These are phyloP conservation scores for Hoplostethus atlanticus DNA, from an alignment of 2,797 vertebrate genomes.

Conservation along the genomic window DNA sequence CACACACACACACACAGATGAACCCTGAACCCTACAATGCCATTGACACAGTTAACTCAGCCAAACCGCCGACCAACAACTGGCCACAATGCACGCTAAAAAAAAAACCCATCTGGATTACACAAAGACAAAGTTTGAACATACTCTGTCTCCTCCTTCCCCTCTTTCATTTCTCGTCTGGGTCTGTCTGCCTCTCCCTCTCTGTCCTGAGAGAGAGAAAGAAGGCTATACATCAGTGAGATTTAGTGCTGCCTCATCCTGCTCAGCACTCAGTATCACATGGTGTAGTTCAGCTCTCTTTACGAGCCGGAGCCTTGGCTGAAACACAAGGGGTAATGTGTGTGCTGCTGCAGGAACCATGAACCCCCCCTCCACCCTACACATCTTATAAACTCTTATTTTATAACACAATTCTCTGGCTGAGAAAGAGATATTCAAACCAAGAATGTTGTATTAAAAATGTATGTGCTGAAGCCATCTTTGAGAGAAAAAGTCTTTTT, in stretches of 20 bases:
- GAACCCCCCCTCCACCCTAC: slow-evolving; percentile 25
- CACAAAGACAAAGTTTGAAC: no score
- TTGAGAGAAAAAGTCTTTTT: background rate
- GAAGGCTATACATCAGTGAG: slow-evolving; percentile 65
- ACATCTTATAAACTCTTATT: slow-evolving; percentile 36
- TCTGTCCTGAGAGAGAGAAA: slow-evolving; percentile 27
- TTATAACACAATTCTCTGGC: slow-evolving; percentile 13
- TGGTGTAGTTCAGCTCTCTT: slow-evolving; percentile 72
- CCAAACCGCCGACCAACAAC: no score
- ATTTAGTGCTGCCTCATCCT: slow-evolving; percentile 68
- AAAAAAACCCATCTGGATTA: background rate
- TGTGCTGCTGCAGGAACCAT: slow-evolving; percentile 46
- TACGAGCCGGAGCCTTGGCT: slow-evolving; percentile 63
- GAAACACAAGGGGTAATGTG: slow-evolving; percentile 62
- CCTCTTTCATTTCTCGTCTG: slow-evolving; percentile 55
- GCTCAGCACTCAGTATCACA: slow-evolving; percentile 65
- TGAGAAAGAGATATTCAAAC: slow-evolving; percentile 28
- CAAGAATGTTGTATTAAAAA: slow-evolving; percentile 17
- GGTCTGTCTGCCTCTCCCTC: slow-evolving; percentile 26
- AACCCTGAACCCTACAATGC: background rate
- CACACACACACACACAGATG: background rate
- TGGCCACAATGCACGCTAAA: no score
- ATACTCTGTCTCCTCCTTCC: background rate
- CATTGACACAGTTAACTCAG: background rate
- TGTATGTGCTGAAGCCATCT: background rate